Conservation (phyloP, 2,888 invertebrate species). For the Monochamus alternatus region DNA sequence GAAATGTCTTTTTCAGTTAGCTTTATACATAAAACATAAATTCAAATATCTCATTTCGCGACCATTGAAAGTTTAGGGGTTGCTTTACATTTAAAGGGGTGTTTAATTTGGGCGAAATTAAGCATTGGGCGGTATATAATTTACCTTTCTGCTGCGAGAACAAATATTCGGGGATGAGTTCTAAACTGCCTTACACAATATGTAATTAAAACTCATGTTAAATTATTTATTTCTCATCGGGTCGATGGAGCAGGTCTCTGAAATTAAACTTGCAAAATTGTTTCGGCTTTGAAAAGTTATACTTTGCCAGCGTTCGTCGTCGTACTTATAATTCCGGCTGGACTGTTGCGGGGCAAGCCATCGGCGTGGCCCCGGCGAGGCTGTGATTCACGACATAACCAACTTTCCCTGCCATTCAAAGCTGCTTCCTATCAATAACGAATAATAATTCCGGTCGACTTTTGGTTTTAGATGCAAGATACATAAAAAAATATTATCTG, state of each 20-base stretch:
- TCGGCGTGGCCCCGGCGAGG: no score
- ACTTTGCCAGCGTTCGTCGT: no score
- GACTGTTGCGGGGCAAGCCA: no score
- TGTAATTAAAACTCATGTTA: slow-evolving; percentile 16
- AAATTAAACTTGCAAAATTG: neutral
- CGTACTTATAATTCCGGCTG: no score
- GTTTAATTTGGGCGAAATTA: slow-evolving; percentile 29
- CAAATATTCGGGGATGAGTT: slow-evolving; percentile 2
- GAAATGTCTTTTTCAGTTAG: slow-evolving; percentile 34
- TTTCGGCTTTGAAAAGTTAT: neutral
- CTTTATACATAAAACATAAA: slow-evolving; percentile 37
- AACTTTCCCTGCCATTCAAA: no score
- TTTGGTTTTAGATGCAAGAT: no score
- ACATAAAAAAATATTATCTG: no score
- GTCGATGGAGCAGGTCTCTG: neutral
- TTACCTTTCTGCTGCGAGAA: slow-evolving; percentile 14
- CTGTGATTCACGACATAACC: no score
- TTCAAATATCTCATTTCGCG: slow-evolving; percentile 35
- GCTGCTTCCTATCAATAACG: no score
- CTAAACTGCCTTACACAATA: slow-evolving; percentile 7
- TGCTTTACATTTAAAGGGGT: slow-evolving; percentile 32
- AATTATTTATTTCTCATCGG: slow-evolving; percentile 12
- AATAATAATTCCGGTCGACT: no score
- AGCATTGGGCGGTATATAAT: slow-evolving; percentile 18
- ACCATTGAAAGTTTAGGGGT: slow-evolving; percentile 33